Evolutionary conservation across 2,113 vertebrate species (phyloP), one percentile per base, ranked within the genome.

Genomic region (Zosterops pallidus): DNA sequence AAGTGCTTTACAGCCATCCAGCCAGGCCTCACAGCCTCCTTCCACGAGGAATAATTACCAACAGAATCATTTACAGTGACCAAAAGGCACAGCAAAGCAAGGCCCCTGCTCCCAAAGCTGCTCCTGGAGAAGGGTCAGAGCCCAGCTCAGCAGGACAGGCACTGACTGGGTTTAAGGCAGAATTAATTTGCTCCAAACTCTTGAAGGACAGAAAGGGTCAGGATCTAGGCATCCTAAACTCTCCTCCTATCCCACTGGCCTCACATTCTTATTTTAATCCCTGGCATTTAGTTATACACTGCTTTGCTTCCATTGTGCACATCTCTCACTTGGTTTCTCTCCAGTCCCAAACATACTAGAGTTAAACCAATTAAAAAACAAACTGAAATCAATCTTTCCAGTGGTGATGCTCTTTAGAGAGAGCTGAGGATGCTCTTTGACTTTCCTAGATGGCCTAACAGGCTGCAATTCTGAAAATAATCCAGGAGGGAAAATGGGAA

Each of bases 81-180:
- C 59, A 42, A 39, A 89, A 79, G 86, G 63, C 29, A 49, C 57
- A 72, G 72, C n/a, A 68, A 67, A 84, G 65, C 46, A 26, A 49
- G 57, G 37, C 24, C 52, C 55, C 5, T 4, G 33, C 84, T 52
- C 52, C 47, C 7, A 0, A 63, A 76, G 89, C 42, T 46, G 70
- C 77, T 76, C 72, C 72, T n/a, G 39, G 19, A 21, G 41, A 56
- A 83, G n/a, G 46, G 35, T 70, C 69, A 9, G 33, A 24, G 17
- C 47, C 59, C 5, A 0, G 86, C 85, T 46, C 3, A 0, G 57
- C 55, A 33, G 33, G 29, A n/a, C 53, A 28, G 47, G 84, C 74
- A 8, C 59, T 1, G 53, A 12, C 10, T 23, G 63, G 52, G 44
- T 50, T 85, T 90, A 92, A 94, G 94, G 87, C 89, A 16, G 1